Evolutionary conservation across 2,888 invertebrate species (phyloP), one percentile per base, ranked within the genome.

Genomic region (Athetis lepigone): DNA sequence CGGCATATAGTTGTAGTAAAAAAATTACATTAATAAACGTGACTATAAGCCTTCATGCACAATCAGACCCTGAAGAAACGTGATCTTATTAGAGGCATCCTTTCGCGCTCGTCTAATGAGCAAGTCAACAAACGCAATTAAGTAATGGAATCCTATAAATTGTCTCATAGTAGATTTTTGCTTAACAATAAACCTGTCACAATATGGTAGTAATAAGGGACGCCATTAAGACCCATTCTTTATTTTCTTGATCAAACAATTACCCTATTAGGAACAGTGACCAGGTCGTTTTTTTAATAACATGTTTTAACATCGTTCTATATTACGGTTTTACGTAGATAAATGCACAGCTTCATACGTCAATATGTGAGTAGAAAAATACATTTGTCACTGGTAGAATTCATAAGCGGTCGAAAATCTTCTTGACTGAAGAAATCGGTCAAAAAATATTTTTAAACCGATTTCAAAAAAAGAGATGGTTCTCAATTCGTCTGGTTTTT

Each of bases 221-320:
- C 19, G 27, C 9, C 66, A 29, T 52, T 39, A 65, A 9, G 25
- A 18, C n/a, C 21, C 16, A 29, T 55, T 63, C 40, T 37, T 42
- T 1, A 11, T 49, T 54, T 19, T 27, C 11, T 25, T 29, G 6
- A 43, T 23, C 21, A 49, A 40, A 29, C 27, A 4, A 58, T 67
- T 52, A 67, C 42, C 16, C 23, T 39, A 58, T 71, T 70, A 75
- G 19, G 54, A 56, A 70, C 21, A 19, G 57, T 75, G 71, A 71
- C 70, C 37, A 40, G n/a, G 57, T 57, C 3, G 39, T 62, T 71
- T 71, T 54, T 69, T 39, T 71, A 70, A 70, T 75, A 33, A 50
- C 23, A 37, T 19, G 19, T 18, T 51, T 23, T 29, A 40, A 36
- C 37, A 18, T 42, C 21, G 18, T 33, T 40, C n/a, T 49, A 29